Conservation (phyloP, 2,888 invertebrate species). For the Nineta flava region DNA sequence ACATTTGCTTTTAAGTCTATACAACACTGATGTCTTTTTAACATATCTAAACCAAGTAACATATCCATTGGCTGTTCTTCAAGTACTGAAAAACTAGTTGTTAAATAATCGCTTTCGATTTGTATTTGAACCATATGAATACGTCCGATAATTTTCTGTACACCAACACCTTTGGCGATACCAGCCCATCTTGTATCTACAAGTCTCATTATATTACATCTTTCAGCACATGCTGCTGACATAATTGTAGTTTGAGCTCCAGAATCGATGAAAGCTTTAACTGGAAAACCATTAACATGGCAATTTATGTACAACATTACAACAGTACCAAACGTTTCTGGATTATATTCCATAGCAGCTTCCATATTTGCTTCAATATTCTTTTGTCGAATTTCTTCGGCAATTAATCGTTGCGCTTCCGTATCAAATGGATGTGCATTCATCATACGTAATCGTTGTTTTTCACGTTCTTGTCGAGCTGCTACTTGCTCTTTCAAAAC, state of each 20-base stretch:
- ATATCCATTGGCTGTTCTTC: constrained; percentile 98
- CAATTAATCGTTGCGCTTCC: constrained; percentile 86
- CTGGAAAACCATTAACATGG: constrained; percentile 88
- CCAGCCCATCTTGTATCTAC: constrained; percentile 91
- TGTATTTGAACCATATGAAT: constrained; percentile 97
- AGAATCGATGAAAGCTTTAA: constrained; percentile 97
- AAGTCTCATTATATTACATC: constrained; percentile 80
- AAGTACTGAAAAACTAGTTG: constrained; percentile 91
- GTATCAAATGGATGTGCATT: constrained; percentile 91
- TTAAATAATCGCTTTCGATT: constrained; percentile 83
- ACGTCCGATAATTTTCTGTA: constrained; percentile 87
- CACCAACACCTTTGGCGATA: constrained; percentile 93
- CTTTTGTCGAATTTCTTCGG: constrained; percentile 87
- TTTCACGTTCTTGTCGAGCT: constrained; percentile 66
- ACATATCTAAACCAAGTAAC: constrained; percentile 93
- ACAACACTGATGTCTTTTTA: constrained; percentile 90
- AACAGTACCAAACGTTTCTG: constrained; percentile 95
- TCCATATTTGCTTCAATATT: constrained; percentile 98
- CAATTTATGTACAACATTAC: constrained; percentile 97
- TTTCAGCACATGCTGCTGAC: constrained; percentile 89
- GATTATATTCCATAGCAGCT: constrained; percentile 96
- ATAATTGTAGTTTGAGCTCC: constrained; percentile 97
- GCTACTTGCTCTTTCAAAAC: constrained; percentile 71
- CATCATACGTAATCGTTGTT: constrained; percentile 72
- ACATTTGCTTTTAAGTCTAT: constrained; percentile 83